phyloP scores from a whole-genome alignment of 2,797 vertebrate genomes.

The Pseudotriccus pelzelni region DNA sequence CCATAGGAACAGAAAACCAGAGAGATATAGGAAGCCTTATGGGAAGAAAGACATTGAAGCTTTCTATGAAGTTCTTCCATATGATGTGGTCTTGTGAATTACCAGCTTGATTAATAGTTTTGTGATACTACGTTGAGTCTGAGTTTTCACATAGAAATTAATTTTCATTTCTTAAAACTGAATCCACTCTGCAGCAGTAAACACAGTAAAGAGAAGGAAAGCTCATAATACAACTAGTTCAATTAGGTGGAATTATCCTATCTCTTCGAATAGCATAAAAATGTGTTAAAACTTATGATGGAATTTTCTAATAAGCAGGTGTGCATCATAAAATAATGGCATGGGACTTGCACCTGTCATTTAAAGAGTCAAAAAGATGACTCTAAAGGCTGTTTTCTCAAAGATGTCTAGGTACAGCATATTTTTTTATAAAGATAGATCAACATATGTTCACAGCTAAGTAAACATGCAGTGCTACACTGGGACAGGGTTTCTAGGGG shows the following conservation, averaged over 20 bases:
- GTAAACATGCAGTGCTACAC: neutral
- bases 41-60: neutral
- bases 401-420: neutral
- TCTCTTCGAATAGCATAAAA: neutral
- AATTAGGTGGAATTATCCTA: neutral
- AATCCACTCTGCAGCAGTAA: neutral
- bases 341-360: neutral
- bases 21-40: neutral
- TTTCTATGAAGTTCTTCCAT: neutral
- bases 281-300: neutral
- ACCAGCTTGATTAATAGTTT: neutral
- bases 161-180: neutral
- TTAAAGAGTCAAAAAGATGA: neutral
- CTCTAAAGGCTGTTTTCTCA: neutral
- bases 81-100: neutral
- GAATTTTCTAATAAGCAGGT: neutral
- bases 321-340: neutral
- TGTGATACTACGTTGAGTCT: fast-evolving
- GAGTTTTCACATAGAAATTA: neutral
- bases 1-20: neutral
- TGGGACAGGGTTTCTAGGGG: neutral
- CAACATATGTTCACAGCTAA: neutral
- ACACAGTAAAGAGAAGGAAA: neutral
- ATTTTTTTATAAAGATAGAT: neutral
- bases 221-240: neutral